Conservation (phyloP, 2,888 invertebrate species). For the Andrena hattorfiana region DNA sequence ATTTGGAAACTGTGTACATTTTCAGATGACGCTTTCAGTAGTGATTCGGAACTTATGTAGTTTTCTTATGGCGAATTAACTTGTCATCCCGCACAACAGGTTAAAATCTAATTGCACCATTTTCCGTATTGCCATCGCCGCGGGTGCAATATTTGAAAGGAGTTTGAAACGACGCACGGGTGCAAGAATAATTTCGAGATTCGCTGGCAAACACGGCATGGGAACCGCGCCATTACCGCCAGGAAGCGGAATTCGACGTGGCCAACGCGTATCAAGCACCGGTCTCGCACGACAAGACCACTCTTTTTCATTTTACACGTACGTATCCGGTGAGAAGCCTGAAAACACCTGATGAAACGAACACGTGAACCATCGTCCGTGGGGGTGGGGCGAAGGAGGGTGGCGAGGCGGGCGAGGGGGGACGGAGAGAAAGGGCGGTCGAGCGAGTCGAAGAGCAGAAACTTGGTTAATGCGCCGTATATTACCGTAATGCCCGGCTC, state of each 20-base stretch:
- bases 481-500: conserved; percentile 79
- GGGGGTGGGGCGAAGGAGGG: neutral
- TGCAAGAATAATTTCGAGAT: conserved; percentile 23
- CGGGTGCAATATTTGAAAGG: neutral
- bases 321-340: conserved; percentile 70
- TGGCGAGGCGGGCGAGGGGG: neutral
- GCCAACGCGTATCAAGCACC: conserved; percentile 63
- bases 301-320: conserved; percentile 71
- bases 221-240: conserved; percentile 41
- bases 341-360: conserved; percentile 68
- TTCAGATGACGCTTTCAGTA: no score
- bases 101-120: neutral
- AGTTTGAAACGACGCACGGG: neutral
- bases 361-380: conserved; percentile 41
- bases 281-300: conserved; percentile 62
- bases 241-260: conserved; percentile 72
- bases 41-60: no score
- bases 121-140: neutral
- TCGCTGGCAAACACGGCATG: conserved; percentile 14
- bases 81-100: no score
- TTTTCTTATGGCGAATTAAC: no score
- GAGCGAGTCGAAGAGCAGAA: conserved; percentile 67
- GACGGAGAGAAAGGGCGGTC: conserved; percentile 46
- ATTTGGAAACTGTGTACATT: no score
- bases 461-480: conserved; percentile 79